Percentiles rank a stretch among this genome's conserved stretches.
Conservation (phyloP, 1,140 invertebrate genomes). For the Zaprionus africanus region DNA sequence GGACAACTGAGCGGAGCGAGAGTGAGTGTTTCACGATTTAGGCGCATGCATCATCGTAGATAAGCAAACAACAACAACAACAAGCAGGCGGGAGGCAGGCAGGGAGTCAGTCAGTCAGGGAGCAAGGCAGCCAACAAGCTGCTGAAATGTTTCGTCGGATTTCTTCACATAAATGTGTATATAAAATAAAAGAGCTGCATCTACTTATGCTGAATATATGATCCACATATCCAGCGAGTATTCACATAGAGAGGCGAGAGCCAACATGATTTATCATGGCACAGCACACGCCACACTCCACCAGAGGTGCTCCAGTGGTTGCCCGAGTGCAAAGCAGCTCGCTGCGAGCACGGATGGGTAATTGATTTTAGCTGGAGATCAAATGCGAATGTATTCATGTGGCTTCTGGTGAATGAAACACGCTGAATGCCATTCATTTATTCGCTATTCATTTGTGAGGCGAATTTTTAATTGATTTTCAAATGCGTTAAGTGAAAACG, state of each 20-base stretch:
- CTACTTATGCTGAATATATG: constrained; percentile 50
- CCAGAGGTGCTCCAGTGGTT: neutral
- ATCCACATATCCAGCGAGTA: constrained; percentile 39
- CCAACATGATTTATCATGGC: constrained; percentile 61
- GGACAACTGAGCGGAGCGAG: neutral
- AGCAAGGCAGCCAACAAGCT: constrained; percentile 3
- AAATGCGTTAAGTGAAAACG: constrained; percentile 1
- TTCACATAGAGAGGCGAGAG: constrained; percentile 21
- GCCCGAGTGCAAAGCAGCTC: constrained; percentile 1
- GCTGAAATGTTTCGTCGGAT: constrained; percentile 55
- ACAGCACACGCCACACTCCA: neutral
- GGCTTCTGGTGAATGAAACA: neutral
- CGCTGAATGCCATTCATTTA: constrained; percentile 1
- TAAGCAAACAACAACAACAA: constrained; percentile 43
- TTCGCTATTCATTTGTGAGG: constrained; percentile 1
- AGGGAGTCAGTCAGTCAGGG: neutral
- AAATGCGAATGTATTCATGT: constrained; percentile 8
- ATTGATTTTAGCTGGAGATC: constrained; percentile 39
- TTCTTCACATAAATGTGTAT: constrained; percentile 15
- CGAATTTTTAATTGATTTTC: constrained; percentile 10
- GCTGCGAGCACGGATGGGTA: constrained; percentile 16
- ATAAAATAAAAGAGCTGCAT: constrained; percentile 46
- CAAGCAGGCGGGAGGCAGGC: neutral
- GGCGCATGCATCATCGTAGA: constrained; percentile 65
- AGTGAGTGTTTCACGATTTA: constrained; percentile 14